A percentile compares a stretch with the other conserved stretches of the same genome.
phyloP scores from a whole-genome alignment of 2,888 invertebrate species.

The Conus canariensis region DNA sequence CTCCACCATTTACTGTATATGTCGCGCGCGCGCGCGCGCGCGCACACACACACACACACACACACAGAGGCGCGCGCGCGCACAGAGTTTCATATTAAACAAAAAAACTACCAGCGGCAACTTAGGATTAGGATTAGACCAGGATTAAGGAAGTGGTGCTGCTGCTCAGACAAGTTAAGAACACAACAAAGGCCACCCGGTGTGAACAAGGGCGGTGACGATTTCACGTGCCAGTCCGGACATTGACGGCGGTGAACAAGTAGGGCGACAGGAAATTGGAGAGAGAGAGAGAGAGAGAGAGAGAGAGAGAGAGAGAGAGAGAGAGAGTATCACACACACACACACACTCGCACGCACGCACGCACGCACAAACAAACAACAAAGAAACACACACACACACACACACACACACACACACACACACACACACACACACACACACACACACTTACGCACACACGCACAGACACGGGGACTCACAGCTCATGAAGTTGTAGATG shows the following conservation, averaged over 20 bases:
- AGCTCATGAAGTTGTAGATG: constrained; percentile 97
- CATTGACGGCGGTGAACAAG: neutral
- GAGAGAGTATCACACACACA: neutral
- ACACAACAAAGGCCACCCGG: no score
- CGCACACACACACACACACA: no score
- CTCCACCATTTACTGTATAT: no score
- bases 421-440: neutral
- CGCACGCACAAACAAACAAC: neutral
- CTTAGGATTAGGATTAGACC: no score
- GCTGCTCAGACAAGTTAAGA: no score
- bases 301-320: neutral
- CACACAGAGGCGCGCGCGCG: no score
- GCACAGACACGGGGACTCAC: constrained; percentile 80
- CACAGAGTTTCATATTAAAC: no score
- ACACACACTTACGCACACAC: neutral
- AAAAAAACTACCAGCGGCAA: no score
- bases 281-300: neutral
- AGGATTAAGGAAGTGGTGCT: no score
- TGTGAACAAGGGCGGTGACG: no score
- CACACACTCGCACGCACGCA: neutral
- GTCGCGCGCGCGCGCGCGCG: no score
- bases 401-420: neutral
- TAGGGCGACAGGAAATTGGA: neutral
- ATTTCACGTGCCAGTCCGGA: neutral
- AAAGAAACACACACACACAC: neutral